A percentile compares a stretch with the other conserved stretches of the same genome.
These are phyloP conservation scores for Hanleya hanleyi DNA, from an alignment of 2,888 invertebrate genomes.

Conservation along the genomic window DNA sequence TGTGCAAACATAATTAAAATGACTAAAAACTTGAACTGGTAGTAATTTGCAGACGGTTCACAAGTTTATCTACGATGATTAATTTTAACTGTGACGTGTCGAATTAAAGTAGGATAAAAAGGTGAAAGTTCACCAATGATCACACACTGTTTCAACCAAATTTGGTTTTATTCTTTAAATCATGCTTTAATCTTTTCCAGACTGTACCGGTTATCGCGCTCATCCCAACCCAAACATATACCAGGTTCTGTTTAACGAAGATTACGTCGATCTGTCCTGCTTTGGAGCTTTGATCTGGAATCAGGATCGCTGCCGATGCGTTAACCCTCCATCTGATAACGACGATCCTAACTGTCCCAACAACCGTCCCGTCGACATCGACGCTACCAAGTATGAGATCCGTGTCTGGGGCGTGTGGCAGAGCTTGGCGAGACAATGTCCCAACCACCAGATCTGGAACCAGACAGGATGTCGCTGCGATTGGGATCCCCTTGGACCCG, in stretches of 20 bases:
- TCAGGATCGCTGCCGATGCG: neutral
- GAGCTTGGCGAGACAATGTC: neutral
- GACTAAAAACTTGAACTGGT: too few species aligned
- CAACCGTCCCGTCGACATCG: neutral
- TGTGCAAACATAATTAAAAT: too few species aligned
- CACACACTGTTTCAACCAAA: too few species aligned
- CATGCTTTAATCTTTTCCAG: neutral
- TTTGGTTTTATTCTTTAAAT: too few species aligned
- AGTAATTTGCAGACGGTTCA: too few species aligned
- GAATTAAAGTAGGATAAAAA: too few species aligned
- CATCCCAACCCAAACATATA: neutral
- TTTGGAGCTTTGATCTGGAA: neutral
- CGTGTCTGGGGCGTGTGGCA: neutral
- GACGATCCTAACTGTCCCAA: neutral
- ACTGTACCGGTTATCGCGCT: neutral
- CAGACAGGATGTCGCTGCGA: neutral
- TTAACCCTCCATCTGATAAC: neutral
- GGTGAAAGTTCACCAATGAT: too few species aligned
- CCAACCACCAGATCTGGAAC: neutral
- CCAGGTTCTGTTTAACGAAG: neutral
- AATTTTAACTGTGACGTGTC: too few species aligned
- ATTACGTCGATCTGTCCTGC: neutral
- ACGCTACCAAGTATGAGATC: neutral
- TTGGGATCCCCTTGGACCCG: conserved; percentile 3
- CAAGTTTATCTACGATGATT: too few species aligned